Evolutionary conservation across 2,797 vertebrate genomes (phyloP).

Genomic region (Spinus olivaceus): DNA sequence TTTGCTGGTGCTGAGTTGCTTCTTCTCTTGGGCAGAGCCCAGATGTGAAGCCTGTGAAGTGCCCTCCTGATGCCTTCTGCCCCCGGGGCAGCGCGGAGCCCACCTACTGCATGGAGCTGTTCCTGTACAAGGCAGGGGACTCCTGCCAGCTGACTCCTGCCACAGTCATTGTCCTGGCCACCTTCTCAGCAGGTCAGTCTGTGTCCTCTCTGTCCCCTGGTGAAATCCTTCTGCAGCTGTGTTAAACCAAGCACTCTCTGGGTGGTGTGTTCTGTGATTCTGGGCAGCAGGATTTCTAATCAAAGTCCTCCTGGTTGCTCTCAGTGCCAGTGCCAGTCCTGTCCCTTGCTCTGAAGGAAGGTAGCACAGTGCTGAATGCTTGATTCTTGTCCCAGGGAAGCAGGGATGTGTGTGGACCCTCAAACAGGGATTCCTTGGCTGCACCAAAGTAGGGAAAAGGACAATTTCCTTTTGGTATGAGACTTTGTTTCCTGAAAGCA

Average conservation of each 20-base stretch:
- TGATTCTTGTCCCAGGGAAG: background rate
- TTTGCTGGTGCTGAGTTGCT: background rate
- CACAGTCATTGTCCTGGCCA: constrained; percentile 79
- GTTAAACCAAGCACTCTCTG: background rate
- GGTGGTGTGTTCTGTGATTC: background rate
- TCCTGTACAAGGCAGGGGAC: constrained; percentile 83
- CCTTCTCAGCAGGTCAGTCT: constrained; percentile 79
- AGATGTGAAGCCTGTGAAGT: constrained; percentile 82
- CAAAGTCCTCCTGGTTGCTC: background rate
- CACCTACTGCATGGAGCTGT: constrained; percentile 88
- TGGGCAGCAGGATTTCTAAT: background rate
- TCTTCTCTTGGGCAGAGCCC: constrained; percentile 78
- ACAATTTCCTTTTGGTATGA: background rate
- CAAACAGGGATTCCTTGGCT: background rate
- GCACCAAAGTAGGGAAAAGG: background rate
- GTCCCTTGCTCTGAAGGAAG: background rate
- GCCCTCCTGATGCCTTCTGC: constrained; percentile 88
- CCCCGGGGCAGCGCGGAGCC: constrained; percentile 81
- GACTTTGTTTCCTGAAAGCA: background rate
- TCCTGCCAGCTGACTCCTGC: constrained; percentile 85
- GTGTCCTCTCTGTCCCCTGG: background rate
- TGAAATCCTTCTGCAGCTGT: background rate
- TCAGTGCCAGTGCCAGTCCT: background rate
- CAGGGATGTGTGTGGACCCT: background rate
- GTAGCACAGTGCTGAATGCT: background rate